phyloP scores from a whole-genome alignment of 2,888 invertebrate species.

The Oasisia sp. region DNA sequence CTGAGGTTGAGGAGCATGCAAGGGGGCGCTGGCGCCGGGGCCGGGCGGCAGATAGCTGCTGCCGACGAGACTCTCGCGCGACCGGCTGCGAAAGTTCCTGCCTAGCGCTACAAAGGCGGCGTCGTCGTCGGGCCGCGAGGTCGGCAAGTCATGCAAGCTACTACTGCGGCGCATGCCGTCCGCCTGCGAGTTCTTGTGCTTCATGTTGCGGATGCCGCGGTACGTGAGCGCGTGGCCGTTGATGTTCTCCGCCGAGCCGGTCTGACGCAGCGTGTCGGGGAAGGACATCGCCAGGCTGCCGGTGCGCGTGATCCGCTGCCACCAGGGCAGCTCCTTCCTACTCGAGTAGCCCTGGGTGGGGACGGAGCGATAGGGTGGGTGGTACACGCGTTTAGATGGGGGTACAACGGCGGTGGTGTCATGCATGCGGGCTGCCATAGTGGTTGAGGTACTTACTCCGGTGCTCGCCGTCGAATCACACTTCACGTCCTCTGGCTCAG shows the following conservation, averaged over 20 bases:
- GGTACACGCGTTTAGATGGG: background rate
- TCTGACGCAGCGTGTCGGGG: background rate
- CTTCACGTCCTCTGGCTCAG: background rate
- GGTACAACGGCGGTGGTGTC: background rate
- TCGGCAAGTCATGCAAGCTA: conserved; percentile 57
- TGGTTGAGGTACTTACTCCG: background rate
- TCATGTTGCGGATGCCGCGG: conserved; percentile 60
- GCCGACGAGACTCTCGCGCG: conserved; percentile 29
- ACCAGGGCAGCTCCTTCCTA: background rate
- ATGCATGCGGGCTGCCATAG: background rate
- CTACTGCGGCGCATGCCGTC: conserved; percentile 61
- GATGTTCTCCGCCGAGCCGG: background rate
- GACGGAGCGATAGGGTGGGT: background rate
- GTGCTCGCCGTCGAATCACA: background rate
- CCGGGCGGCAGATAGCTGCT: background rate
- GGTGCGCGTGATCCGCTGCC: background rate
- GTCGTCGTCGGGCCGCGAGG: conserved; percentile 33
- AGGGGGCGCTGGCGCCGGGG: background rate
- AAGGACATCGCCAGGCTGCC: background rate
- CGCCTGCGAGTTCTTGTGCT: conserved; percentile 57
- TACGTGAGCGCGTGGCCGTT: conserved; percentile 46
- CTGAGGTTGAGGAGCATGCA: conserved; percentile 17
- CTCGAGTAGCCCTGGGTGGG: background rate
- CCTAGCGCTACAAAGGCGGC: background rate
- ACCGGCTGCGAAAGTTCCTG: conserved; percentile 29